Percentiles rank a stretch among this genome's conserved stretches.
phyloP scores from a whole-genome alignment of 2,113 vertebrate species.

The Gobius niger region DNA sequence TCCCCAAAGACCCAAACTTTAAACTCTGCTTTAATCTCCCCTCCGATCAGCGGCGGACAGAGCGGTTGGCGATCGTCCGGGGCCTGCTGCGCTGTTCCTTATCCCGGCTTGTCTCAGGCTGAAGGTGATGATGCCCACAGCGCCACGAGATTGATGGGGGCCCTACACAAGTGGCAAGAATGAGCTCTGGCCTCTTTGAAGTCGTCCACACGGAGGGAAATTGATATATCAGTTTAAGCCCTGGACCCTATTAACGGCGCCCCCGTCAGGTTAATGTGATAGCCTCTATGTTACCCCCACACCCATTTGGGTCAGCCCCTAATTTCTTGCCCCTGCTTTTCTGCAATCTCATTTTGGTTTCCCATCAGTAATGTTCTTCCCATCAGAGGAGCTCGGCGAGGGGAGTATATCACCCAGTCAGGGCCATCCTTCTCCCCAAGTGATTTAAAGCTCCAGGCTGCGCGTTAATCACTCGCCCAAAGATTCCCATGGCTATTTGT shows the following conservation, averaged over 20 bases:
- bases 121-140: constrained; percentile 73
- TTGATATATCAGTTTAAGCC: constrained; percentile 94
- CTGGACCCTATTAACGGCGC: constrained; percentile 91
- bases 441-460: constrained; percentile 65
- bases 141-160: constrained; percentile 88
- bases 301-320: constrained; percentile 70
- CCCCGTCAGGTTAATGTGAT: constrained; percentile 82
- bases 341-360: constrained; percentile 75
- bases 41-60: constrained; percentile 30
- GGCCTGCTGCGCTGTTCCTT: constrained; percentile 47
- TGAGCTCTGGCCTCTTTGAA: constrained; percentile 88
- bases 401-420: constrained; percentile 68
- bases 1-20: constrained; percentile 22
- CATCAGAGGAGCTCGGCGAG: constrained; percentile 54
- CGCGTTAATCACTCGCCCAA: constrained; percentile 63
- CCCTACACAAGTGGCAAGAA: constrained; percentile 84
- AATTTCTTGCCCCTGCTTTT: constrained; percentile 65
- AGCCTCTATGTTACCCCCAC: constrained; percentile 74
- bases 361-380: constrained; percentile 73
- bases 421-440: constrained; percentile 55
- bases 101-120: constrained; percentile 64
- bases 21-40: constrained; percentile 10
- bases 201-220: constrained; percentile 91
- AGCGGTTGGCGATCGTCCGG: constrained; percentile 44
- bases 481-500: constrained; percentile 62